phyloP scores from a whole-genome alignment of 2,113 vertebrate genomes.

The Oreocharis arfaki region DNA sequence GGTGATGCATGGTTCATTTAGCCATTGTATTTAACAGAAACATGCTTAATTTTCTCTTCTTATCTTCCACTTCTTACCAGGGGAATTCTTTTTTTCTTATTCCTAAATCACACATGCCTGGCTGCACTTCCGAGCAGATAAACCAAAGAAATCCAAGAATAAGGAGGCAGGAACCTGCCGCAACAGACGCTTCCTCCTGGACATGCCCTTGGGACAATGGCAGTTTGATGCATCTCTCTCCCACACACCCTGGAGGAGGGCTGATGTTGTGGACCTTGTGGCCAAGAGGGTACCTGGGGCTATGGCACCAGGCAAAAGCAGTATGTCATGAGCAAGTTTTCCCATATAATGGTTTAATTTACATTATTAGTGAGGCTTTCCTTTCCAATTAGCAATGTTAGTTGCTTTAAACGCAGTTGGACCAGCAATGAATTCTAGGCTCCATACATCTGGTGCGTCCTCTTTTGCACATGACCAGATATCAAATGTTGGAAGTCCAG shows the following conservation, averaged over 20 bases:
- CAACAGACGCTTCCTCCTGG: rapidly evolving
- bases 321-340: background rate
- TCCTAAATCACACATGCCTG: rapidly evolving
- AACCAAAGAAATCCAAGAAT: background rate
- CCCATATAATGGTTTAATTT: background rate
- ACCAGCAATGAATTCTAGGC: background rate
- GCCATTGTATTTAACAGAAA: background rate
- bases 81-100: background rate
- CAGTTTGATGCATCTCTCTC: too few relatives aligned
- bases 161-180: background rate
- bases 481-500: rapidly evolving
- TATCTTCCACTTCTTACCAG: background rate
- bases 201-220: rapidly evolving
- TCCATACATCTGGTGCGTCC: background rate
- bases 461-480: background rate
- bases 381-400: background rate
- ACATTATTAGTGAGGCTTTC: background rate
- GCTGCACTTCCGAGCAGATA: background rate
- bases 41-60: background rate
- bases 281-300: background rate
- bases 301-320: background rate
- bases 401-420: background rate
- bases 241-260: background rate
- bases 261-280: rapidly evolving
- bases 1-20: background rate